phyloP scores from a whole-genome alignment of 2,113 vertebrate species.

The Cavia porcellus region DNA sequence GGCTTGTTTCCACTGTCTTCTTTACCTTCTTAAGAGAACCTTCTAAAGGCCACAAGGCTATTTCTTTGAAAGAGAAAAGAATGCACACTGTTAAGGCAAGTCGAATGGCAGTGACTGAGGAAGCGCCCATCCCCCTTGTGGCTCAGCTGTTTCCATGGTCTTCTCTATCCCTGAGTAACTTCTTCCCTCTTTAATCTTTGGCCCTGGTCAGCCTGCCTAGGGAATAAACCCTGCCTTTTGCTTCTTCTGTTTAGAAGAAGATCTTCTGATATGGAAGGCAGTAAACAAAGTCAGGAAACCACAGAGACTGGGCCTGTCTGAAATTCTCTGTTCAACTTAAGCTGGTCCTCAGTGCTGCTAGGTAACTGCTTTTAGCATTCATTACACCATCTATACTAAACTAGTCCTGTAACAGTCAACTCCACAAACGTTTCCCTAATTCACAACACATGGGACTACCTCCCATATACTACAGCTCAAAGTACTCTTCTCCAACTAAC shows the following conservation, averaged over 20 bases:
- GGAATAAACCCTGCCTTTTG: neutral
- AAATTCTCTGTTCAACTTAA: neutral
- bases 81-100: constrained; percentile 31
- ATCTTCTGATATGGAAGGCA: neutral
- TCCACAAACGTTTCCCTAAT: neutral
- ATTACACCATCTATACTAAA: neutral
- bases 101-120: neutral
- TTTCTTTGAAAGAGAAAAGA: constrained; percentile 68
- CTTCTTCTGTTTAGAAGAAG: constrained; percentile 2
- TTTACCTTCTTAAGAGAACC: constrained; percentile 43
- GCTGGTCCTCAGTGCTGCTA: neutral
- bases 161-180: neutral
- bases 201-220: neutral
- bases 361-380: neutral
- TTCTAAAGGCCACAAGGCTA: constrained; percentile 20
- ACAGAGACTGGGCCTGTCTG: neutral
- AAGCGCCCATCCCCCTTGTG: neutral
- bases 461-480: neutral
- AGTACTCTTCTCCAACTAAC: neutral
- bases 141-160: neutral
- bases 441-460: neutral
- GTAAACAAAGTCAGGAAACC: constrained; percentile 31
- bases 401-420: neutral
- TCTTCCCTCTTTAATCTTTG: neutral
- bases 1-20: neutral